Percentiles rank a stretch among this genome's conserved stretches.
These are phyloP conservation scores for Subanguina moxae DNA, from an alignment of 1,140 invertebrate species.

Conservation along the genomic window DNA sequence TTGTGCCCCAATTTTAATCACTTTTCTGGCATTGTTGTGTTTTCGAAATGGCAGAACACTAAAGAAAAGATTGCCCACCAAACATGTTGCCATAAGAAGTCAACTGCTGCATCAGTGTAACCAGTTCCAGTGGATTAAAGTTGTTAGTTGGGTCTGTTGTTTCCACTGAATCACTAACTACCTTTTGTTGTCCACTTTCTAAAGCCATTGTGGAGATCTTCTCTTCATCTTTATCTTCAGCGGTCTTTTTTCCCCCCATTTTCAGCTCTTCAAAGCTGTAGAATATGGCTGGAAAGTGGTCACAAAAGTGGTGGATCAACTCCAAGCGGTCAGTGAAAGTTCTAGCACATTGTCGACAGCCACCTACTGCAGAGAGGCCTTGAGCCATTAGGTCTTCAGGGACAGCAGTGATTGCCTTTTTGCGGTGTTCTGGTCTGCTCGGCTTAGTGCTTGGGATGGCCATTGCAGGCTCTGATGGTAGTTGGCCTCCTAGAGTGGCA, in stretches of 20 bases:
- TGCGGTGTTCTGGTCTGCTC: neutral
- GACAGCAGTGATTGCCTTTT: constrained; percentile 2
- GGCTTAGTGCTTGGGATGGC: neutral
- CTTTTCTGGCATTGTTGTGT: no score
- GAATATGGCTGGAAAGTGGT: constrained; percentile 49
- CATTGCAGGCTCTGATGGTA: neutral
- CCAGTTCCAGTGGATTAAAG: no score
- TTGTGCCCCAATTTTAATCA: no score
- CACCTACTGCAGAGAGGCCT: constrained; percentile 41
- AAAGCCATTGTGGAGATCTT: no score
- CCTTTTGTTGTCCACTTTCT: no score
- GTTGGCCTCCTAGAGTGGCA: neutral
- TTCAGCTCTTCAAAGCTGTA: constrained; percentile 41
- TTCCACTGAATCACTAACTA: no score
- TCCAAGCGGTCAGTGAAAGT: constrained; percentile 40
- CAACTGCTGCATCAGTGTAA: no score
- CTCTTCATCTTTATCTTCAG: no score
- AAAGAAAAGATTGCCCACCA: no score
- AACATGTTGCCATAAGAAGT: no score
- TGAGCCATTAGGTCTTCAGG: constrained; percentile 22
- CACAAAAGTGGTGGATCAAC: constrained; percentile 48
- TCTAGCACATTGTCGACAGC: constrained; percentile 38
- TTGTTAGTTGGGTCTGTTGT: no score
- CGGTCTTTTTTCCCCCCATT: neutral
- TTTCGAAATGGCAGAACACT: no score